A percentile compares a stretch with the other conserved stretches of the same genome.
Conservation (phyloP, 2,113 vertebrate species). For the Ictalurus punctatus region DNA sequence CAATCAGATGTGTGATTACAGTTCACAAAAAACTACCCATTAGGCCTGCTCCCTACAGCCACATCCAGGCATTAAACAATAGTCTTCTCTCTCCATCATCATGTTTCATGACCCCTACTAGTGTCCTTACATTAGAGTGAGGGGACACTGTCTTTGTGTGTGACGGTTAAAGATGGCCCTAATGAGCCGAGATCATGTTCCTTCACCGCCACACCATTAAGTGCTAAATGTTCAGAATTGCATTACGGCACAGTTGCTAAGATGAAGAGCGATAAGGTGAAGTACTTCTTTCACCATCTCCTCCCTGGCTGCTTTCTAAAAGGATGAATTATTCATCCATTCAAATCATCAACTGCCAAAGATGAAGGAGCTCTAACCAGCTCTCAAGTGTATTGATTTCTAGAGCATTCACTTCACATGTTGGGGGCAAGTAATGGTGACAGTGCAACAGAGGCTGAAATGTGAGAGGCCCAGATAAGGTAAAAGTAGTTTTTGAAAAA, state of each 20-base stretch:
- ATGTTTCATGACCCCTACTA: slow-evolving; percentile 53
- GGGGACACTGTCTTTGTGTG: slow-evolving; percentile 70
- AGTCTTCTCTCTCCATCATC: slow-evolving; percentile 52
- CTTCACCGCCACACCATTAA: slow-evolving; percentile 76
- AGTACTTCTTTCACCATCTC: slow-evolving; percentile 73
- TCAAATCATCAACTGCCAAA: slow-evolving; percentile 83
- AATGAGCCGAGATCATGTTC: slow-evolving; percentile 79
- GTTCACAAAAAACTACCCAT: neutral
- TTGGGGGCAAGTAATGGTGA: slow-evolving; percentile 66
- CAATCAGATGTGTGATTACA: neutral
- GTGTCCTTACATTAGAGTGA: slow-evolving; percentile 59
- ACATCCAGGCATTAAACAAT: slow-evolving; percentile 4
- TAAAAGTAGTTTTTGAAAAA: slow-evolving; percentile 52
- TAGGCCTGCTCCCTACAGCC: neutral
- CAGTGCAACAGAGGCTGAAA: slow-evolving; percentile 64
- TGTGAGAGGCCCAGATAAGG: slow-evolving; percentile 61
- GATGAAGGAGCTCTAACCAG: slow-evolving; percentile 82
- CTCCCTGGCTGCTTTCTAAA: slow-evolving; percentile 71
- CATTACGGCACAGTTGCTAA: slow-evolving; percentile 78
- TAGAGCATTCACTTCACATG: slow-evolving; percentile 68
- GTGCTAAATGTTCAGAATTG: slow-evolving; percentile 86
- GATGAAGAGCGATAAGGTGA: slow-evolving; percentile 86
- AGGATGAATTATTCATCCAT: slow-evolving; percentile 89
- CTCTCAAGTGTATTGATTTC: slow-evolving; percentile 85
- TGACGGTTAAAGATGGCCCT: slow-evolving; percentile 78